A percentile compares a stretch with the other conserved stretches of the same genome.
Evolutionary conservation across 2,888 invertebrate species (phyloP).

Genomic region (Glyphotaelius pellucidus): DNA sequence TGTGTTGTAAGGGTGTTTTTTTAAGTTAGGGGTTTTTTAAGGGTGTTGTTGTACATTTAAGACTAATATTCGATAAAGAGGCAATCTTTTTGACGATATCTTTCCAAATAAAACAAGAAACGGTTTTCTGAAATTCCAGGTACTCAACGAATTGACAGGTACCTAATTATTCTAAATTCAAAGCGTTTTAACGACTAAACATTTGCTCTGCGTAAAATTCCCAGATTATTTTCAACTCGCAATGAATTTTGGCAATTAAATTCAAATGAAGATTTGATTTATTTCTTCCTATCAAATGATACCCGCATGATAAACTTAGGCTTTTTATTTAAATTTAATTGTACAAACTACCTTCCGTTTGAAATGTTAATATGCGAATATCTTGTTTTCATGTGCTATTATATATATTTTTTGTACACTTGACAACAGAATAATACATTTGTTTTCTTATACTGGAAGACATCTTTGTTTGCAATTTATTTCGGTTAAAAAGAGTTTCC

Average conservation of each 20-base stretch:
- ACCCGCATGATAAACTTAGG: background rate
- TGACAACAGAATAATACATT: background rate
- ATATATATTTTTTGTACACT: background rate
- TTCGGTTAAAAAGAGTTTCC: no score
- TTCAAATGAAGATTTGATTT: background rate
- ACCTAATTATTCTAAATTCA: background rate
- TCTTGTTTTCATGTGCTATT: background rate
- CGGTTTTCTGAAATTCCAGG: background rate
- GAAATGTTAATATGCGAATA: background rate
- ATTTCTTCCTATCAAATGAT: background rate
- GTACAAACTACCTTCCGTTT: background rate
- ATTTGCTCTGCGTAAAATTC: background rate
- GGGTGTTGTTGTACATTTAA: no score
- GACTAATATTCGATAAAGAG: no score
- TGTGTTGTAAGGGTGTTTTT: no score
- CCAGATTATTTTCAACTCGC: background rate
- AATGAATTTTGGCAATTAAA: background rate
- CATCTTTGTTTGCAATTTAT: no score
- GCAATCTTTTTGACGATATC: no score
- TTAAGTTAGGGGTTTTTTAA: no score
- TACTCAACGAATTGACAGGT: background rate
- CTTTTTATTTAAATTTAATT: background rate
- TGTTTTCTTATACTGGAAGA: background rate
- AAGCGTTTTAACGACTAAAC: background rate
- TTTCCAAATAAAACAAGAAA: background rate